These are phyloP conservation scores for Drosophila melanica DNA, from an alignment of 1,140 invertebrate genomes.

Conservation along the genomic window DNA sequence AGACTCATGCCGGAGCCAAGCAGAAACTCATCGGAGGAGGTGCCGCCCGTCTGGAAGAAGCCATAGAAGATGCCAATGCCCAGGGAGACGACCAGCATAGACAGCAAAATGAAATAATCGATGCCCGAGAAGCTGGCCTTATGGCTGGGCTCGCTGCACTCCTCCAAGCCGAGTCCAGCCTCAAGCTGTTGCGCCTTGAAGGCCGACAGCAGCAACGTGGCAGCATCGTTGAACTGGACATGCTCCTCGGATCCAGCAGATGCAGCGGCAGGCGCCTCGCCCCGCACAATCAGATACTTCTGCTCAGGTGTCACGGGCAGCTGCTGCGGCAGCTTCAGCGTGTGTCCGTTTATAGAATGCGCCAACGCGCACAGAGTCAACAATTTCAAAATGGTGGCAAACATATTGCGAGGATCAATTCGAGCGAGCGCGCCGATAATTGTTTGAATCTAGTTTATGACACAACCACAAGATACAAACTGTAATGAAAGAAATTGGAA, in stretches of 20 bases:
- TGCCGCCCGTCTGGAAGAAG: slow-evolving; percentile 87
- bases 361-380: slow-evolving; percentile 75
- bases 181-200: slow-evolving; percentile 45
- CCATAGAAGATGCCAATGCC: slow-evolving; percentile 91
- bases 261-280: slow-evolving; percentile 28
- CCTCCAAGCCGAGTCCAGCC: slow-evolving; percentile 38
- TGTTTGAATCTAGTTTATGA: background rate
- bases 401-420: slow-evolving; percentile 47
- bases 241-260: slow-evolving; percentile 58
- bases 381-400: slow-evolving; percentile 64
- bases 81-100: slow-evolving; percentile 88
- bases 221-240: slow-evolving; percentile 66
- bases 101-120: slow-evolving; percentile 87
- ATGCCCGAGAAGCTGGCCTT: slow-evolving; percentile 73
- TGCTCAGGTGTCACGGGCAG: slow-evolving; percentile 43
- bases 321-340: slow-evolving; percentile 34
- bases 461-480: slow-evolving; percentile 18
- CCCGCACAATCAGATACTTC: slow-evolving; percentile 76
- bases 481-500: slow-evolving; percentile 41
- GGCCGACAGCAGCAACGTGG: slow-evolving; percentile 51
- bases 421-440: slow-evolving; percentile 10
- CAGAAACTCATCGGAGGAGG: slow-evolving; percentile 87
- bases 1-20: slow-evolving; percentile 89
- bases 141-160: slow-evolving; percentile 73
- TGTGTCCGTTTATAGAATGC: slow-evolving; percentile 65